Percentiles rank a stretch among this genome's conserved stretches.
These are phyloP conservation scores for Athripsodes cinereus DNA, from an alignment of 2,888 invertebrate species.

Conservation along the genomic window DNA sequence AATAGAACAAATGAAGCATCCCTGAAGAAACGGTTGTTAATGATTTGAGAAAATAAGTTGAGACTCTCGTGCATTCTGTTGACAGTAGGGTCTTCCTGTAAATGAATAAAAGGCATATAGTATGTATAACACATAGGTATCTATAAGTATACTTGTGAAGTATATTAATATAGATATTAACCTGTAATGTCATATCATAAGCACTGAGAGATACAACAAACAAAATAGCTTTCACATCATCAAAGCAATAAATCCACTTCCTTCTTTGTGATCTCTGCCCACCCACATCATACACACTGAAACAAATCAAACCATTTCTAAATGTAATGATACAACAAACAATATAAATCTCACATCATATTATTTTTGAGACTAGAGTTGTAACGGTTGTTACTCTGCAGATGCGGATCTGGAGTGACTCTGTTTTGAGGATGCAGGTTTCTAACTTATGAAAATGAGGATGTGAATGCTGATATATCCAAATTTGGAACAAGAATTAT, in stretches of 20 bases:
- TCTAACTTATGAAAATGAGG: too few species aligned
- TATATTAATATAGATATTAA: slow-evolving; percentile 29
- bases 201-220: slow-evolving; percentile 61
- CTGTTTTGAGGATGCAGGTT: too few species aligned
- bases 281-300: slow-evolving; percentile 60
- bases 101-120: too few species aligned
- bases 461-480: too few species aligned
- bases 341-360: background rate
- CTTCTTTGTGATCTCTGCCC: slow-evolving; percentile 59
- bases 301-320: slow-evolving; percentile 23
- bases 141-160: too few species aligned
- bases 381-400: too few species aligned
- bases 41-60: slow-evolving; percentile 57
- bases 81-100: slow-evolving; percentile 53
- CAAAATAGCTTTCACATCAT: slow-evolving; percentile 56
- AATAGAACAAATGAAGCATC: slow-evolving; percentile 58
- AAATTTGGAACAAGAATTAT: too few species aligned
- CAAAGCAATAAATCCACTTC: slow-evolving; percentile 65
- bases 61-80: slow-evolving; percentile 60
- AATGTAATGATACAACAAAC: background rate
- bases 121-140: too few species aligned
- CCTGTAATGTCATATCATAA: slow-evolving; percentile 58
- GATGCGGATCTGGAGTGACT: too few species aligned
- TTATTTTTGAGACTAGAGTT: too few species aligned
- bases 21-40: slow-evolving; percentile 58